Evolutionary conservation across 2,797 vertebrate species (phyloP).

Genomic region (Scomberomorus guttatus): DNA sequence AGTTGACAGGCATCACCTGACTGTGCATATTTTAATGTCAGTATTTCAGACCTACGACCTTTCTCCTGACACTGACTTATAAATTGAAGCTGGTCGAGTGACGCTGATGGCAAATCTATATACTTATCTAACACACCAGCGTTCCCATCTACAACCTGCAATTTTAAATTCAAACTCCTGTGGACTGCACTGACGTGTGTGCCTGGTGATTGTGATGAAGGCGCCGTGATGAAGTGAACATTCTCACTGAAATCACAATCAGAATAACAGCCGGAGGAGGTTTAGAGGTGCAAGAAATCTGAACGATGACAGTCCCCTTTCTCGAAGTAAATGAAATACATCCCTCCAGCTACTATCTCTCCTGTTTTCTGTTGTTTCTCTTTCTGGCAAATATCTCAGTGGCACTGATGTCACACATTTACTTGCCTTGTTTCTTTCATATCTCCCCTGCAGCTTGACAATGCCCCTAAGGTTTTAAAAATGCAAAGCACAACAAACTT

Average conservation of each 20-base stretch:
- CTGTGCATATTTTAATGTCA: conserved; percentile 35
- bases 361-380: conserved; percentile 21
- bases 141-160: not conserved
- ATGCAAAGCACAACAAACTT: not conserved
- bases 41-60: conserved; percentile 27
- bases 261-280: conserved; percentile 30
- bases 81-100: conserved; percentile 13
- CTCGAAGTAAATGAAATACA: conserved; percentile 22
- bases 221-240: conserved; percentile 8
- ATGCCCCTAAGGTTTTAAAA: not conserved
- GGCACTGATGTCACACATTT: not conserved
- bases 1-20: conserved; percentile 26
- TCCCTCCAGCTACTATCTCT: conserved; percentile 18
- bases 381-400: conserved; percentile 3
- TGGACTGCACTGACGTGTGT: not conserved
- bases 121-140: not conserved
- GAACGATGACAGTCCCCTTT: conserved; percentile 4
- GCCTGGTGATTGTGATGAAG: conserved; percentile 13
- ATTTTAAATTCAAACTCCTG: conserved; percentile 34
- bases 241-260: conserved; percentile 32
- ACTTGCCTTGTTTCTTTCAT: not conserved
- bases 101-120: conserved; percentile 28
- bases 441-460: conserved; percentile 8
- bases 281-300: conserved; percentile 28
- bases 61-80: conserved; percentile 10